Percentiles rank a stretch among this genome's conserved stretches.
Conservation (phyloP, 2,888 invertebrate genomes). For the Volucella bombylans region DNA sequence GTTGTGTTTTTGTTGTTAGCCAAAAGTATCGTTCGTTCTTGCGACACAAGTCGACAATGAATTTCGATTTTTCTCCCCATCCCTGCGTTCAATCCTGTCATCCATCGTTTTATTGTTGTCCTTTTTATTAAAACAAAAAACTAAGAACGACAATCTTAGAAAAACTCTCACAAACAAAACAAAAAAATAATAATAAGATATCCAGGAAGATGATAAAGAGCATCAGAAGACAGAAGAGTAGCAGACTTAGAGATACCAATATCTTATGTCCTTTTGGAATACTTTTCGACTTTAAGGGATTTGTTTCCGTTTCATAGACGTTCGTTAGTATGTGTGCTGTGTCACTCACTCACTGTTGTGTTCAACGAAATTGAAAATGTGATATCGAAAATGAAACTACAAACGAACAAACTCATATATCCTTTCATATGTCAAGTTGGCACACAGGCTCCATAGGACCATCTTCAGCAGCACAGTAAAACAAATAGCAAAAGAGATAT, state of each 20-base stretch:
- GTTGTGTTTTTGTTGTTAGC: not conserved
- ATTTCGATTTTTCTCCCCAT: conserved; percentile 18
- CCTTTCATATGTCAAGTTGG: conserved; percentile 53
- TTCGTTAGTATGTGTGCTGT: conserved; percentile 3
- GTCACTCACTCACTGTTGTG: conserved; percentile 16
- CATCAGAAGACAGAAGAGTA: conserved; percentile 28
- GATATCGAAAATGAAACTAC: conserved; percentile 21
- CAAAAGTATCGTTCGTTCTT: conserved; percentile 18
- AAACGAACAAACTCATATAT: conserved; percentile 51
- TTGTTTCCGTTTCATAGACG: conserved; percentile 13
- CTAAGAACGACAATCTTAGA: conserved; percentile 2
- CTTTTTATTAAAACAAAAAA: conserved; percentile 49
- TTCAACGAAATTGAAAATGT: conserved; percentile 53
- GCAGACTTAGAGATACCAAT: conserved; percentile 16
- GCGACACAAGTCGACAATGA: conserved; percentile 25
- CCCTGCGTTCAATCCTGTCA: not conserved
- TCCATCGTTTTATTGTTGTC: conserved; percentile 16
- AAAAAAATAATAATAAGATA: conserved; percentile 39
- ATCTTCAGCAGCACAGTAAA: not conserved
- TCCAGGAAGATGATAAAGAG: conserved; percentile 57
- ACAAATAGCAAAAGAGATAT: conserved; percentile 25
- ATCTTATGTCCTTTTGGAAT: conserved; percentile 29
- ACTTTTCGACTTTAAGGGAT: conserved; percentile 20
- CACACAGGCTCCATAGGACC: conserved; percentile 5
- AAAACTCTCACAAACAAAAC: conserved; percentile 15